Conservation (phyloP, 2,888 invertebrate genomes). For the Cynaeus angustus region DNA sequence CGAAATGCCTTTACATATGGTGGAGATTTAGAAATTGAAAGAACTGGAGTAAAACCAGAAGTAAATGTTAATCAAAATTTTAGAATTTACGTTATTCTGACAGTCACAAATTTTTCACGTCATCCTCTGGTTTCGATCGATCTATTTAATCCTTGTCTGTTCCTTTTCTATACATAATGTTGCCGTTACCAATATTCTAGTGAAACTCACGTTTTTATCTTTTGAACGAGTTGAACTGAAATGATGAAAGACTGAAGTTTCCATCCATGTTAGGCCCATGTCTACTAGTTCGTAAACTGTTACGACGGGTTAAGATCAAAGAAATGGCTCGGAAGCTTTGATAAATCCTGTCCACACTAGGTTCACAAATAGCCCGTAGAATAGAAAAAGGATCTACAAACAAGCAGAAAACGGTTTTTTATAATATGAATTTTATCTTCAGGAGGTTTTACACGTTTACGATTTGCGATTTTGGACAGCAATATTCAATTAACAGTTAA, state of each 20-base stretch:
- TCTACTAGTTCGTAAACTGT: slow-evolving; percentile 22
- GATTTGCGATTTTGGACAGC: too few species aligned
- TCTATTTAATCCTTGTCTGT: too few species aligned
- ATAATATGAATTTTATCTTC: background rate
- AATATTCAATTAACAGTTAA: too few species aligned
- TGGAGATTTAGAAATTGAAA: too few species aligned
- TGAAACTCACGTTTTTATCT: background rate
- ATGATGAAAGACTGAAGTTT: slow-evolving; percentile 5
- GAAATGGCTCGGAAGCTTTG: slow-evolving; percentile 42
- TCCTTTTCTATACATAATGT: background rate
- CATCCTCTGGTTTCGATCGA: too few species aligned
- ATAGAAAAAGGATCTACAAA: slow-evolving; percentile 12
- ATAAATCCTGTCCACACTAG: slow-evolving; percentile 35
- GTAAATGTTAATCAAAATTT: too few species aligned
- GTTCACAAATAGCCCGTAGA: slow-evolving; percentile 22
- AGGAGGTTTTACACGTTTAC: too few species aligned
- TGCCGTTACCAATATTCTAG: background rate
- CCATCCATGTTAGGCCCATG: slow-evolving; percentile 11
- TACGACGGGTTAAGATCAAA: slow-evolving; percentile 41
- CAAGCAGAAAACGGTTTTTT: background rate
- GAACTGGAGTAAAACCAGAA: too few species aligned
- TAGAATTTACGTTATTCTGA: too few species aligned
- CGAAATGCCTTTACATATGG: too few species aligned
- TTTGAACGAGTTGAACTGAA: background rate
- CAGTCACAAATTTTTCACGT: too few species aligned